Evolutionary conservation across 2,888 invertebrate species (phyloP), one percentile per base, ranked within the genome.

Genomic region (Ectobius pallidus): DNA sequence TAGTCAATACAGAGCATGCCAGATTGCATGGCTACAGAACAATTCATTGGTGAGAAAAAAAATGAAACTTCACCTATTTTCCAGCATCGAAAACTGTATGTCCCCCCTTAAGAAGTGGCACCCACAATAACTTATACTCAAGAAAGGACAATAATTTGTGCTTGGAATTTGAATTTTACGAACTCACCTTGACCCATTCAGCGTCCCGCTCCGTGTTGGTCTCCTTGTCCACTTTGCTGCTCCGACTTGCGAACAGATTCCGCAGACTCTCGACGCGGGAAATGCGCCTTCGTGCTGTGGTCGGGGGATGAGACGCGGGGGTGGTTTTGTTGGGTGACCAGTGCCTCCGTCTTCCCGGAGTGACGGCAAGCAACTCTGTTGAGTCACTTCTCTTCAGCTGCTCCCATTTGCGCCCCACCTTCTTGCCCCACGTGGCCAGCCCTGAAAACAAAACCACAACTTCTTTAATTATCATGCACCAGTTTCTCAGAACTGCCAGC

Each of bases 381-480:
- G 87, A 87, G 76, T 89, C 88, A 71, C 87, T 85, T 71, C 87
- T 83, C 79, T 86, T 87, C 73, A 89, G 80, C 77, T 88, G 86
- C 75, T 88, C 88, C 86, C 87, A 88, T 80, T 87, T 87, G 78
- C 84, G 84, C 62, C 88, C 88, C 75, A 87, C 86, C 81, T 85
- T 86, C 78, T 84, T 86, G 63, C 88, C 86, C 88, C 88, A 88
- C 39, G 88, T 87, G 7, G 88, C 86, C 76, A 88, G 82, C 78
- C 86, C 88, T 88, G 79, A 34, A 69, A 80, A 44, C 68, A 58
- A n/a, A n/a, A n/a, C n/a, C n/a, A 68, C 52, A 44, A n/a, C n/a
- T n/a, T n/a, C n/a, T n/a, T n/a, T n/a, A n/a, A n/a, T n/a, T n/a
- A n/a, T 39, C 16, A 52, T 22, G 49, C 49, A 20, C 49, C 7